These are phyloP conservation scores for Cathartes aura DNA, from an alignment of 2,113 vertebrate genomes.

Conservation along the genomic window DNA sequence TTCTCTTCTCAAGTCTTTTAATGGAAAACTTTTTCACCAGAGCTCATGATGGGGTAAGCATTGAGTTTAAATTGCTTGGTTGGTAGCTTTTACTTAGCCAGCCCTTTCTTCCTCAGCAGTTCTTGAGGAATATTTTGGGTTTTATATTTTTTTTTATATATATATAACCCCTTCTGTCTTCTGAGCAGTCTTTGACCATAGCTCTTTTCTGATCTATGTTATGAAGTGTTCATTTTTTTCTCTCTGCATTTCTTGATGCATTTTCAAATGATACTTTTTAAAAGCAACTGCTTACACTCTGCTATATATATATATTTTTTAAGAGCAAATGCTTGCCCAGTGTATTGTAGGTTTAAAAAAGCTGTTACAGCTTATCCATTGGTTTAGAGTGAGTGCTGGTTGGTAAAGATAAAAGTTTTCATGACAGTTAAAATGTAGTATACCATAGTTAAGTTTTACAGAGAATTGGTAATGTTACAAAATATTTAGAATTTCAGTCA, in stretches of 20 bases:
- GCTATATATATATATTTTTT: neutral
- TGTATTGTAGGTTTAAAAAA: neutral
- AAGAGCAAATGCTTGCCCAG: neutral
- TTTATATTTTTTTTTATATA: neutral
- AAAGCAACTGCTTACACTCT: neutral
- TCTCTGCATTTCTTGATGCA: neutral
- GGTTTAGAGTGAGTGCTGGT: neutral
- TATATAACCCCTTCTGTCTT: neutral
- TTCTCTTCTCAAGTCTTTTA: neutral
- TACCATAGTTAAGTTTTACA: neutral
- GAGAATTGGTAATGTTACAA: neutral
- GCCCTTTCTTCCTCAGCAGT: neutral
- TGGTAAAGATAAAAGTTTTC: neutral
- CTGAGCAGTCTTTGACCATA: neutral
- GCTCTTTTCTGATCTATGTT: neutral
- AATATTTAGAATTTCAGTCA: neutral
- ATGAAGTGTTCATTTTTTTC: neutral
- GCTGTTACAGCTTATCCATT: neutral
- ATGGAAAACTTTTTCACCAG: neutral
- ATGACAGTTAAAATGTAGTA: neutral
- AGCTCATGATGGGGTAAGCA: neutral
- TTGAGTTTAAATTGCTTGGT: neutral
- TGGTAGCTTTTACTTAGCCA: neutral
- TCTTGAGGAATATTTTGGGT: neutral
- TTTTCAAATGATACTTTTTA: neutral